Conservation (phyloP, 1,140 invertebrate genomes). For the Camponotus pennsylvanicus region DNA sequence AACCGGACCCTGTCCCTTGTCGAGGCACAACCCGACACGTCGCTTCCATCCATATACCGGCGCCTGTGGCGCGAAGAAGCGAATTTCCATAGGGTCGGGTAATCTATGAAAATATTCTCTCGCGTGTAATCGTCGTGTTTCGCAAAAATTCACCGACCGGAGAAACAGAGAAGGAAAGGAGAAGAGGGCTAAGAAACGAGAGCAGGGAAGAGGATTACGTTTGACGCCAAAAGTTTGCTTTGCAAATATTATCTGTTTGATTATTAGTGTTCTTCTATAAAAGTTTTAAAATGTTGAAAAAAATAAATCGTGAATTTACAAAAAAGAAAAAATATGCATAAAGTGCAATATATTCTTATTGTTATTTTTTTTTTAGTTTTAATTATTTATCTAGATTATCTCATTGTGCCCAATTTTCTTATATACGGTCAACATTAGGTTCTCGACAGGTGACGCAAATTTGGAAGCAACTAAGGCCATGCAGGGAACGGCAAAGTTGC, state of each 20-base stretch:
- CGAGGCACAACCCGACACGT: slow-evolving; percentile 62
- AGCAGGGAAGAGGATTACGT: background rate
- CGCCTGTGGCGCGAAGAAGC: slow-evolving; percentile 66
- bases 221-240: slow-evolving; percentile 4
- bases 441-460: slow-evolving; percentile 18
- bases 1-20: slow-evolving; percentile 74
- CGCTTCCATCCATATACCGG: slow-evolving; percentile 58
- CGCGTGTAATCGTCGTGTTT: slow-evolving; percentile 63
- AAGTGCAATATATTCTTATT: background rate
- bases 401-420: background rate
- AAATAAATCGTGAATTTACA: background rate
- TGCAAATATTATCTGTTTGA: background rate
- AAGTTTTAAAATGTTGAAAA: background rate
- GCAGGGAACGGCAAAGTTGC: slow-evolving; percentile 23
- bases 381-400: background rate
- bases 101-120: slow-evolving; percentile 66
- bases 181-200: background rate
- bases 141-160: slow-evolving; percentile 34
- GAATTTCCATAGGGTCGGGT: slow-evolving; percentile 68
- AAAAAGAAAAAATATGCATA: background rate
- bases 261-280: background rate
- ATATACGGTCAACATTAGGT: background rate
- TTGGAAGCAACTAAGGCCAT: slow-evolving; percentile 13
- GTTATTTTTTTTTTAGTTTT: background rate
- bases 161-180: background rate